phyloP scores from a whole-genome alignment of 1,140 invertebrate species.

The Venustaconcha ellipsiformis region DNA sequence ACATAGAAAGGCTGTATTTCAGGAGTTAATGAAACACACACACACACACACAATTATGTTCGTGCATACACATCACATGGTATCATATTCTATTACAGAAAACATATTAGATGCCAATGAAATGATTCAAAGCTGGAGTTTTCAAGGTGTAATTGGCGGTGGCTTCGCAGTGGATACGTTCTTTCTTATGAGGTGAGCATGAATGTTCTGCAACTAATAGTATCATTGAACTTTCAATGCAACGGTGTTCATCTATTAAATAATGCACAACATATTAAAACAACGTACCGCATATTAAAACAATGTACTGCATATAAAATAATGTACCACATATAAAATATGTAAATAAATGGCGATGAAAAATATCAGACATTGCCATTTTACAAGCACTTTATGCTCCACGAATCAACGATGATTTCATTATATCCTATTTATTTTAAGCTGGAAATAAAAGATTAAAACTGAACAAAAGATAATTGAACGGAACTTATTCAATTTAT shows the following conservation, averaged over 20 bases:
- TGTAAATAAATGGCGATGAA: too few species aligned
- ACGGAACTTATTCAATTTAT: neutral
- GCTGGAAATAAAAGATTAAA: too few species aligned
- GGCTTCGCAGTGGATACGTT: constrained; percentile 61
- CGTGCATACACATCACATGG: too few species aligned
- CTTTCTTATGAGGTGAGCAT: constrained; percentile 52
- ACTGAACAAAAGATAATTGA: too few species aligned
- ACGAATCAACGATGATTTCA: too few species aligned
- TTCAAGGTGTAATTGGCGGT: constrained; percentile 39
- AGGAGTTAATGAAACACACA: too few species aligned
- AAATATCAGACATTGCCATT: too few species aligned
- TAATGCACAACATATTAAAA: neutral
- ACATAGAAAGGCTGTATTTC: too few species aligned
- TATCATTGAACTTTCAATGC: neutral
- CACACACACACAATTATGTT: too few species aligned
- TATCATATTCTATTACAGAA: constrained; percentile 1
- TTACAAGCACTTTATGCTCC: too few species aligned
- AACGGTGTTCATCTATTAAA: neutral
- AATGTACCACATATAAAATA: neutral
- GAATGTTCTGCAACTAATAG: neutral
- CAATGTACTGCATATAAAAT: neutral
- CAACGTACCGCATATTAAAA: neutral
- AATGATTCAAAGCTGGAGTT: constrained; percentile 35
- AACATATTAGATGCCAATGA: constrained; percentile 25
- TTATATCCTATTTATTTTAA: too few species aligned